Conservation (phyloP, 2,113 vertebrate species). For the Tragelaphus imberbis region DNA sequence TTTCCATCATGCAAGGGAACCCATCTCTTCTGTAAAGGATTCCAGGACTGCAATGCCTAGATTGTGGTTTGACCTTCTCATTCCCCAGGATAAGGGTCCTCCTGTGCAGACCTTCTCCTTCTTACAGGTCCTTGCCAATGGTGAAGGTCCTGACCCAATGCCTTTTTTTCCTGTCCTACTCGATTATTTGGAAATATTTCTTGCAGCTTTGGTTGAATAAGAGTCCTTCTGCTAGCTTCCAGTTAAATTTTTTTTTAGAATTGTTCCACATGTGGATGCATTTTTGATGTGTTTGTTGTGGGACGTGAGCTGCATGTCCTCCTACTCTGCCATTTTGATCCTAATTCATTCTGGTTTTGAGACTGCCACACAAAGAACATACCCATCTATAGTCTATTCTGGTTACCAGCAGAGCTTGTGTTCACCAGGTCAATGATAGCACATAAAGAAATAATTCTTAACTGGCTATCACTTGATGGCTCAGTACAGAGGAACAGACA, state of each 20-base stretch:
- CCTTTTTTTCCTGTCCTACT: background rate
- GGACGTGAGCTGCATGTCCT: background rate
- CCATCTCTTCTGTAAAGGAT: background rate
- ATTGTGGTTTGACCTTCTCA: background rate
- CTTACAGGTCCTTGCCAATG: background rate
- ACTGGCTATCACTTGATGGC: background rate
- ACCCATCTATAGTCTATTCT: background rate
- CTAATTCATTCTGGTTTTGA: background rate
- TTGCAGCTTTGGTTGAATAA: background rate
- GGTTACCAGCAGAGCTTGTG: background rate
- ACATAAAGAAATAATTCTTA: background rate
- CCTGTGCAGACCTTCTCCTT: background rate
- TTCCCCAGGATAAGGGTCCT: background rate
- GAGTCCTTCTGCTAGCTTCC: background rate
- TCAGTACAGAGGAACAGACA: background rate
- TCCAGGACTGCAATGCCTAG: background rate
- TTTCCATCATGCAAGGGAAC: background rate
- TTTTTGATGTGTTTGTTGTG: background rate
- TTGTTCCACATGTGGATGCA: background rate
- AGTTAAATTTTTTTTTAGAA: background rate
- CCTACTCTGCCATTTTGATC: background rate
- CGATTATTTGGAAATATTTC: background rate
- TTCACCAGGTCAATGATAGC: background rate
- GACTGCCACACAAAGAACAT: background rate
- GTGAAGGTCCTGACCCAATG: too few relatives aligned